phyloP scores from a whole-genome alignment of 2,113 vertebrate species.

The Laticauda laticaudata region DNA sequence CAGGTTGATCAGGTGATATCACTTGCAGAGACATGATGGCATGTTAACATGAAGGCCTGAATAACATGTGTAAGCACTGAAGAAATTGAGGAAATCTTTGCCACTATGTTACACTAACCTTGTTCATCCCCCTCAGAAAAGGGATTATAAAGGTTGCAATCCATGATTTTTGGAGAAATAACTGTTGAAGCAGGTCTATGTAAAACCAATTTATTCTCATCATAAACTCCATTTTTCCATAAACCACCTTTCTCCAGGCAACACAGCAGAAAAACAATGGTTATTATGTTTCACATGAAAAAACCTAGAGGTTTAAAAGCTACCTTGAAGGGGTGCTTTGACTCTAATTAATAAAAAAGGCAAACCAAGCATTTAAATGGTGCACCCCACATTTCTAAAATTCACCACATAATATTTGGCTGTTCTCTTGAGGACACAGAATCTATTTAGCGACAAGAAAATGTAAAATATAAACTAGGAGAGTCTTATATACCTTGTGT shows the following conservation, averaged over 20 bases:
- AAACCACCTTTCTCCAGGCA: not conserved
- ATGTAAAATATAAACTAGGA: conserved; percentile 50
- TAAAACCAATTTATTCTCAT: not conserved
- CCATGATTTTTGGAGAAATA: not conserved
- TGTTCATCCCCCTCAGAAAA: not conserved
- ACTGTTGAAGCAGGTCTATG: not conserved
- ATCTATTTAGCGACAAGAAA: conserved; percentile 56
- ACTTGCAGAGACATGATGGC: not conserved
- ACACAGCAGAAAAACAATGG: not conserved
- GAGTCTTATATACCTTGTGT: conserved; percentile 27
- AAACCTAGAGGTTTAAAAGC: not conserved
- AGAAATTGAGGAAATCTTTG: not conserved
- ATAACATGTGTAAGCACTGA: not conserved
- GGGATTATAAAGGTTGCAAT: not conserved
- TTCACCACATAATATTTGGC: conserved; percentile 60
- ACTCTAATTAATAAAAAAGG: conserved; percentile 58
- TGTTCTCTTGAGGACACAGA: conserved; percentile 56
- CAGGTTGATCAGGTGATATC: not conserved
- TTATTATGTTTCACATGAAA: not conserved
- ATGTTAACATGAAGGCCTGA: not conserved
- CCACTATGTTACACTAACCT: not conserved
- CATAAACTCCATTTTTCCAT: not conserved
- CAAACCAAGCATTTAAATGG: conserved; percentile 61
- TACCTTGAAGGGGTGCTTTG: conserved; percentile 16
- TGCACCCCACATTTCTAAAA: conserved; percentile 48